Evolutionary conservation across 1,140 invertebrate genomes (phyloP), one percentile per base, ranked within the genome.

Genomic region (Heterodera carotae): DNA sequence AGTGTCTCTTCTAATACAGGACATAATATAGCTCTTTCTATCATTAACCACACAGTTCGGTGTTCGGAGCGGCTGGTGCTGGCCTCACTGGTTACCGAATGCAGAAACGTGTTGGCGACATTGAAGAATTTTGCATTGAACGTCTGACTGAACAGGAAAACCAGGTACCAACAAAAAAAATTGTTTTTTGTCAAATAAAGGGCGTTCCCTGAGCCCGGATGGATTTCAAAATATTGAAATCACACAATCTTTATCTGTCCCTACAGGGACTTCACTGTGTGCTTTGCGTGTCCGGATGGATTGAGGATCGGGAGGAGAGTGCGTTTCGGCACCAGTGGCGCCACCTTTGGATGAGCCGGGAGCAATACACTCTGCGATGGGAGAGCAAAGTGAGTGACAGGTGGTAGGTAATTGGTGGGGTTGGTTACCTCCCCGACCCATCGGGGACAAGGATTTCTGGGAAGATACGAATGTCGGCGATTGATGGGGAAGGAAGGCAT

Each of bases 361-460:
- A 93, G 86, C 92, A 93, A 87, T 93, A 93, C 87, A 90, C 90
- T 77, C 83, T 93, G 2, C 89, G 90, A 78, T 93, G 92, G 86
- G 92, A 93, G 86, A 91, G 91, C 10, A 80, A 91, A 18, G 77
- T 80, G 15, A 69, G 80, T 4, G 82, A 77, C 18, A 43, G 6
- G 36, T 39, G 39, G 2, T 6, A 8, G 39, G 12, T 43, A 6
- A 43, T 6, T 43, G 39, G 12, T 43, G n/a, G n/a, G n/a, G n/a
- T n/a, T n/a, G n/a, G n/a, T n/a, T n/a, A n/a, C n/a, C n/a, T n/a
- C n/a, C n/a, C n/a, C n/a, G n/a, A n/a, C n/a, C n/a, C n/a, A n/a
- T n/a, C n/a, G n/a, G n/a, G n/a, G n/a, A n/a, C n/a, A n/a, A n/a
- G n/a, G n/a, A n/a, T n/a, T n/a, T n/a, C n/a, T n/a, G n/a, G n/a